phyloP scores from a whole-genome alignment of 2,888 invertebrate species.

The Acanthococcus lagerstroemiae region DNA sequence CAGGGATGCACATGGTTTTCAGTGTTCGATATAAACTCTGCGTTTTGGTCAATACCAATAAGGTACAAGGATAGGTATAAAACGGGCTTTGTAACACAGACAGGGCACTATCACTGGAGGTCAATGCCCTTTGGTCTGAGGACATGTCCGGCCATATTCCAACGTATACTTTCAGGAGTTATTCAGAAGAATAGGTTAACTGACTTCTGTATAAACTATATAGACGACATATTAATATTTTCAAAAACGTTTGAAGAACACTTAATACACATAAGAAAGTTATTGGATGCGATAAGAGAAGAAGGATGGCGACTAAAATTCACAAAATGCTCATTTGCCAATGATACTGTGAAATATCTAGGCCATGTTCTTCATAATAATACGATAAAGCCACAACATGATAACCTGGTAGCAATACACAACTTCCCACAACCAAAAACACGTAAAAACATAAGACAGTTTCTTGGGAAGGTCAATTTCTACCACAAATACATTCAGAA shows the following conservation, averaged over 20 bases:
- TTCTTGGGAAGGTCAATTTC: no score
- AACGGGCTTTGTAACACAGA: no score
- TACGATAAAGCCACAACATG: no score
- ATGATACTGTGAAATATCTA: conserved; percentile 6
- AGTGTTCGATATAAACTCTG: conserved; percentile 33
- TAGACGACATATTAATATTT: conserved; percentile 36
- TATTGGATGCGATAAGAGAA: conserved; percentile 24
- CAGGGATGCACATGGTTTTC: conserved; percentile 33
- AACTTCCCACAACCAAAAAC: conserved; percentile 15
- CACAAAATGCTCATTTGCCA: conserved; percentile 23
- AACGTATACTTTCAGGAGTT: conserved; percentile 33
- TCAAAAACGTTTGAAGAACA: conserved; percentile 35
- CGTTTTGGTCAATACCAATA: conserved; percentile 34
- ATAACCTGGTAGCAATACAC: background rate
- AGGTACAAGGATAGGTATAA: conserved; percentile 35
- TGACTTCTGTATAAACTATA: conserved; percentile 34
- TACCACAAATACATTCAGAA: conserved; percentile 35
- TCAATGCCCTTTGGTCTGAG: conserved; percentile 35
- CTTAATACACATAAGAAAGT: conserved; percentile 31
- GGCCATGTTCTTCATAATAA: conserved; percentile 23
- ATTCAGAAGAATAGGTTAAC: conserved; percentile 33
- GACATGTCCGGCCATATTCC: conserved; percentile 37
- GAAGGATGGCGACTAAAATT: no score
- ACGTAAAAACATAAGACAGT: conserved; percentile 15
- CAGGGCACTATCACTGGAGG: conserved; percentile 36